Evolutionary conservation across 53 echinoderm and acorn worm species (phyloP), one percentile per base, ranked within the genome.

Genomic region (Temnopleurus reevesii): DNA sequence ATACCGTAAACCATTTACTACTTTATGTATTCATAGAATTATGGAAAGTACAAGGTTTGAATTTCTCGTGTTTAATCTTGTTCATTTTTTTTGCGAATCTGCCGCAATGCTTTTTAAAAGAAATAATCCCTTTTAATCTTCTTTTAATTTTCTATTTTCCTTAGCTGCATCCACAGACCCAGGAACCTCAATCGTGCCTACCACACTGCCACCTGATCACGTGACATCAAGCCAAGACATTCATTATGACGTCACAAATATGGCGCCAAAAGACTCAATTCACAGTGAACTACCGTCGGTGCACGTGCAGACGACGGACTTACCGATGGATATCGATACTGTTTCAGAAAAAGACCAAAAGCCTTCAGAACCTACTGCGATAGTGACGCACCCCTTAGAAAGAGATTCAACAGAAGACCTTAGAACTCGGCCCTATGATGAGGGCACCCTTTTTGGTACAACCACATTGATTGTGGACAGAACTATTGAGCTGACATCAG

Each of bases 161-260:
- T 49, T 33, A 53, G 83, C 56, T 55, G 83, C 55, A 53, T 30
- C 83, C 30, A 35, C 83, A 21, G 83, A 83, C 55, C 27, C 35
- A 33, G 83, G 28, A 53, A 55, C 83, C 30, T 33, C 83, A n/a
- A 51, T 49, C 36, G 83, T 83, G 83, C 83, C 83, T 83, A 55
- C 57, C 51, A 55, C 47, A 8, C 41, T 33, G 17, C 29, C 38
- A 33, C 56, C 34, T 33, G 83, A 56, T 33, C 34, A 56, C n/a
- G 3, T 79, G 0, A 49, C 46, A 41, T 21, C 76, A 47, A 27
- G 49, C 35, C 54, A 21, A 49, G 51, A 83, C 57, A 35, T 29
- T 83, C 38, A 83, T 33, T 35, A 83, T 56, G 83, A 55, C 83
- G 83, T 83, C 57, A 83, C 83, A 15, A 36, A 55, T 8, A 2